Percentiles rank a stretch among this genome's conserved stretches.
Conservation (phyloP, 2,888 invertebrate species). For the Therioaphis trifolii region DNA sequence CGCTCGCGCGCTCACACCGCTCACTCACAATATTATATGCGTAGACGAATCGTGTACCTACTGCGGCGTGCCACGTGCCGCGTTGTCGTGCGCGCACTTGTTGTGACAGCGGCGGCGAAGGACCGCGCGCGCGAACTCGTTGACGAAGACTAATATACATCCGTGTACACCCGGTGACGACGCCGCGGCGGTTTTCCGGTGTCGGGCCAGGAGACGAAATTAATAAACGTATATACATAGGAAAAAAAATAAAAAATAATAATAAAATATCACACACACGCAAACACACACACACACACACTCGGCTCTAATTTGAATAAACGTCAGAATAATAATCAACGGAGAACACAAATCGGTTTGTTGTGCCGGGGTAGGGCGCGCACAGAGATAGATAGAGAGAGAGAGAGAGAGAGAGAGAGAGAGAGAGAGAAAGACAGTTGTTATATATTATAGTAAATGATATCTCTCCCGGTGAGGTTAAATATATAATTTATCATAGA, state of each 20-base stretch:
- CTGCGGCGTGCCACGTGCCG: conserved; percentile 1
- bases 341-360: conserved; percentile 33
- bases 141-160: conserved; percentile 55
- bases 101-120: conserved; percentile 40
- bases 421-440: too few relatives aligned
- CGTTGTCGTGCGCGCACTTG: conserved; percentile 15
- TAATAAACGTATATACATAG: conserved; percentile 52
- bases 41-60: too few relatives aligned
- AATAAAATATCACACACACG: too few relatives aligned
- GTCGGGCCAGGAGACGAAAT: conserved; percentile 41
- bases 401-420: too few relatives aligned
- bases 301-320: conserved; percentile 52
- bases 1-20: too few relatives aligned
- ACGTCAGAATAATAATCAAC: conserved; percentile 57
- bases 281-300: background rate
- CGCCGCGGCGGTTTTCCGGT: conserved; percentile 56
- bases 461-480: conserved; percentile 57
- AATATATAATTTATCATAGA: conserved; percentile 57
- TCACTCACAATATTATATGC: too few relatives aligned
- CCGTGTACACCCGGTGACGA: too few relatives aligned
- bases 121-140: conserved; percentile 14
- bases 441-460: conserved; percentile 35
- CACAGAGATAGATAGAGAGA: too few relatives aligned
- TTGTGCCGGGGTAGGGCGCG: conserved; percentile 12
- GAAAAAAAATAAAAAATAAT: too few relatives aligned